Conservation (phyloP, 2,888 invertebrate species). For the Tholera decimalis region DNA sequence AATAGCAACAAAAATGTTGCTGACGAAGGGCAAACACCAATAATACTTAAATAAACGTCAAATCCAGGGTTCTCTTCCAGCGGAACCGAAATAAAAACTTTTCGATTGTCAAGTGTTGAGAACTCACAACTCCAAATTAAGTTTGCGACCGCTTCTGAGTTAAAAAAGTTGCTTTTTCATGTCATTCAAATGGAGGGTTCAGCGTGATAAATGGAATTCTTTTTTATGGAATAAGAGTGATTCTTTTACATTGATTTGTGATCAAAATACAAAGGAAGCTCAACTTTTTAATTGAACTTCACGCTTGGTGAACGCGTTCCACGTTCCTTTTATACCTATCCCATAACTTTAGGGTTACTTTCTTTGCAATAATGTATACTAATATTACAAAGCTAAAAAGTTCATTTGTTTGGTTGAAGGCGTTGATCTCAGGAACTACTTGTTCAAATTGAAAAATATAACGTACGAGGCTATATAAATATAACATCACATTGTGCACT, state of each 20-base stretch:
- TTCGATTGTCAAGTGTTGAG: slow-evolving; percentile 41
- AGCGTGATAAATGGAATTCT: neutral
- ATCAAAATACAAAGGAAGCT: neutral
- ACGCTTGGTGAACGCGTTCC: neutral
- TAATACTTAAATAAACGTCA: slow-evolving; percentile 9
- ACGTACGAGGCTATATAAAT: too few relatives aligned
- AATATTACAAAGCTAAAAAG: too few relatives aligned
- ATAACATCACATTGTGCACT: too few relatives aligned
- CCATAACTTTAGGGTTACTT: too few relatives aligned
- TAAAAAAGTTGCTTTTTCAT: slow-evolving; percentile 30
- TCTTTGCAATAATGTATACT: too few relatives aligned
- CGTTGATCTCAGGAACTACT: too few relatives aligned
- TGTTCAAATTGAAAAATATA: too few relatives aligned
- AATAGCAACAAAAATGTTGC: neutral
- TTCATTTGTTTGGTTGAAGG: too few relatives aligned
- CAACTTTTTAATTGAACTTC: neutral
- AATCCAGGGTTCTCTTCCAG: neutral
- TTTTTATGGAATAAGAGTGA: neutral
- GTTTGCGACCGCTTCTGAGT: slow-evolving; percentile 18
- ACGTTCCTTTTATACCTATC: too few relatives aligned
- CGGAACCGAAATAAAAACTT: slow-evolving; percentile 42
- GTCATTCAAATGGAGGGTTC: slow-evolving; percentile 18
- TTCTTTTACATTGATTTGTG: neutral
- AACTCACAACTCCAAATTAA: slow-evolving; percentile 27
- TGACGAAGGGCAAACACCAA: slow-evolving; percentile 2